Evolutionary conservation across 2,113 vertebrate genomes (phyloP), one percentile per base, ranked within the genome.

Genomic region (Thalassarche chlororhynchos): DNA sequence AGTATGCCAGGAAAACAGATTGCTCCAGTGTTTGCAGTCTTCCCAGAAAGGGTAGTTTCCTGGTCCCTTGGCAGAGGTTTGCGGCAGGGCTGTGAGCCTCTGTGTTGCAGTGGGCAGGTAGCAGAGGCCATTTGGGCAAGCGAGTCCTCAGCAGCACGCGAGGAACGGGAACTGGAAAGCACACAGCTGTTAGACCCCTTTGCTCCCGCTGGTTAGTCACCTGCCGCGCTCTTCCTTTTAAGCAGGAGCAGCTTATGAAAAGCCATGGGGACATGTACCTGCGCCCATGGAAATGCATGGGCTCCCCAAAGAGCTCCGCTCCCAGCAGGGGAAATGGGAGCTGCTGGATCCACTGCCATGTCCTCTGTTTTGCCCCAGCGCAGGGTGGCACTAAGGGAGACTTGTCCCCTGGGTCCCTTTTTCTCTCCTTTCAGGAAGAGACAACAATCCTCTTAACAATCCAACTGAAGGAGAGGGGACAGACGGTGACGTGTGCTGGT

Each of bases 121-220:
- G 21, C 64, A 60, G 44, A 65, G 26, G 46, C 44, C 64, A 9
- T 65, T 36, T 60, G 70, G 21, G 57, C 46, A 49, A 54, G 25
- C 0, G 2, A 42, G 42, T 40, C 44, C 20, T 64, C 1, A 2
- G 32, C 34, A 86, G 49, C 28, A n/a, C 0, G 0, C 1, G 0
- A 81, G 28, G 32, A 81, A 64, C 0, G 0, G 34, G 15, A 24
- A 40, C 17, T 47, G 51, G 49, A 76, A 81, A 52, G 34, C 20
- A 51, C 28, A 32, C 17, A 20, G 55, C 28, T 58, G 14, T 23
- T 64, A 70, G 28, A 69, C 8, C 12, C 42, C 14, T 70, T 64
- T 31, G 20, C 6, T 86, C 42, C 28, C 0, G 17, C 29, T 38
- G 17, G 17, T 57, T 52, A 38, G 10, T 38, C 36, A 26, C 1